A percentile compares a stretch with the other conserved stretches of the same genome.
Conservation (phyloP, 2,888 invertebrate genomes). For the Osmoderma eremita region DNA sequence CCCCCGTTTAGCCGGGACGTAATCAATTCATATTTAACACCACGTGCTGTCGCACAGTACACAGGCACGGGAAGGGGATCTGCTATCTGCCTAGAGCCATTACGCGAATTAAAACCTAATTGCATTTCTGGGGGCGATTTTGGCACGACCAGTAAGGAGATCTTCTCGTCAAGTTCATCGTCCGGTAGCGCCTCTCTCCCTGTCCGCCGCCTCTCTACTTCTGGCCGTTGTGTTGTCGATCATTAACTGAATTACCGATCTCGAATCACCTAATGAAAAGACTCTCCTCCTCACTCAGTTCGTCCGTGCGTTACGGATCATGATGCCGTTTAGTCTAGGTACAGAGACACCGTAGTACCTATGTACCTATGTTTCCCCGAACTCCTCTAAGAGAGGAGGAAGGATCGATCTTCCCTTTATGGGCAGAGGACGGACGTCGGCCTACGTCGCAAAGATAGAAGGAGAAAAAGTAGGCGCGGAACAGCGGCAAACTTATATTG, state of each 20-base stretch:
- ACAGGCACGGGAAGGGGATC: too few species aligned
- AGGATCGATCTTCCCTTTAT: background rate
- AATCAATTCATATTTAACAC: conserved; percentile 38
- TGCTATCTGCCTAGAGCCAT: conserved; percentile 3
- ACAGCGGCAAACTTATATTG: conserved; percentile 33
- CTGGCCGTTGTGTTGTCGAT: conserved; percentile 7
- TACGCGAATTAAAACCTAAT: conserved; percentile 35
- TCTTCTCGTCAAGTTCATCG: background rate
- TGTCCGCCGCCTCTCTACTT: background rate
- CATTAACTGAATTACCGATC: conserved; percentile 30
- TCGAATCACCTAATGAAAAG: conserved; percentile 23
- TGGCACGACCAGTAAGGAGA: background rate
- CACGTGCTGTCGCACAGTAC: conserved; percentile 3
- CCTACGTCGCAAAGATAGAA: background rate
- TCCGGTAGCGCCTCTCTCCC: background rate
- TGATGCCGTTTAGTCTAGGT: background rate
- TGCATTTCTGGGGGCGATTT: background rate
- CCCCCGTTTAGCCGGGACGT: conserved; percentile 1
- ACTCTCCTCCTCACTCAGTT: background rate
- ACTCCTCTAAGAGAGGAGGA: too few species aligned
- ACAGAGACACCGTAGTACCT: background rate
- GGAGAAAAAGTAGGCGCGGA: background rate
- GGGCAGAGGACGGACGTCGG: background rate
- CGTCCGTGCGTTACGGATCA: background rate
- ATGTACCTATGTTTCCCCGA: background rate